These are phyloP conservation scores for Elmis aenea DNA, from an alignment of 2,888 invertebrate genomes.

Conservation along the genomic window DNA sequence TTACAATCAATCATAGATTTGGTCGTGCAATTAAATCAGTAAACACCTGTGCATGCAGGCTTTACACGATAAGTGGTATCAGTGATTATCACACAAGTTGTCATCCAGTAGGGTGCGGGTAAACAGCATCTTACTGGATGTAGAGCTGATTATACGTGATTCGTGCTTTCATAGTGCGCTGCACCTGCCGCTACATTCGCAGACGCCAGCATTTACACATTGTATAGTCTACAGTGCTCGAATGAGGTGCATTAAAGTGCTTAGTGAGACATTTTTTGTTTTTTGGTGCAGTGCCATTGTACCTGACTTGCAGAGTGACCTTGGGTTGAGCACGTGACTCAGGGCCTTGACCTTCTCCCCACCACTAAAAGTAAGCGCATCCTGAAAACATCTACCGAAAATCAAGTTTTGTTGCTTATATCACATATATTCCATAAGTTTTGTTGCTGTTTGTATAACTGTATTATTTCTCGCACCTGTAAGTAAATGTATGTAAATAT, in stretches of 20 bases:
- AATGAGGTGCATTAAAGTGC: conserved; percentile 24
- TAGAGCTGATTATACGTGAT: too few species aligned
- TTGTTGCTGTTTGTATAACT: too few species aligned
- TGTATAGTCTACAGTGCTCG: conserved; percentile 6
- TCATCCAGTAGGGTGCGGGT: conserved; percentile 2
- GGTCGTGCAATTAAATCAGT: too few species aligned
- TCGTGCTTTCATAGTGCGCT: conserved; percentile 6
- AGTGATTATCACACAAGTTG: conserved; percentile 4
- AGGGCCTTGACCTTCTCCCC: conserved; percentile 54
- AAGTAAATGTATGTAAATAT: too few species aligned
- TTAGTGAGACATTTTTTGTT: conserved; percentile 14
- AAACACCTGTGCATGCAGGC: conserved; percentile 26
- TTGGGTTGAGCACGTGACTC: conserved; percentile 54
- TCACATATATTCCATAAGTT: too few species aligned
- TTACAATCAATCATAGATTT: too few species aligned
- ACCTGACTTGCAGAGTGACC: conserved; percentile 43
- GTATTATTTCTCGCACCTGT: too few species aligned
- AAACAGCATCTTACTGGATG: not conserved
- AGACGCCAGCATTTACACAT: conserved; percentile 7
- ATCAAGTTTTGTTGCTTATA: conserved; percentile 7
- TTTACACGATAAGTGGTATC: conserved; percentile 7
- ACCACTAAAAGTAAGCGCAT: conserved; percentile 23
- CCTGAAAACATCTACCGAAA: conserved; percentile 18
- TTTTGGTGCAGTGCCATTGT: conserved; percentile 30
- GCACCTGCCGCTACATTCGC: conserved; percentile 15